Evolutionary conservation across 2,888 invertebrate genomes (phyloP).

Genomic region (Caenorhabditis macrosperma): DNA sequence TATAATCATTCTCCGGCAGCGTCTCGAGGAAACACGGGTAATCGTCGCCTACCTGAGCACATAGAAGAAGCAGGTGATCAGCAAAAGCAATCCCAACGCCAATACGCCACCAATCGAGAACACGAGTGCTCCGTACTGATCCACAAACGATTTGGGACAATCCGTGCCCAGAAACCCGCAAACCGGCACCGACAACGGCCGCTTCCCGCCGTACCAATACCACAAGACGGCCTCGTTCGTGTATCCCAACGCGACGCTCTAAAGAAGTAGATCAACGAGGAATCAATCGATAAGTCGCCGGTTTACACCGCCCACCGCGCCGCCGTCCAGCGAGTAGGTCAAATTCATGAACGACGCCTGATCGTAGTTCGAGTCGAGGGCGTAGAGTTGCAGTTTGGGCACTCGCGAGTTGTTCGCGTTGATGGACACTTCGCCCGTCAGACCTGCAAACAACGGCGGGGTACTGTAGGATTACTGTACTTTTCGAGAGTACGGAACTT

Average conservation of each 20-base stretch:
- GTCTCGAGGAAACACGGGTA: too few relatives aligned
- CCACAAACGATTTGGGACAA: constrained; percentile 64
- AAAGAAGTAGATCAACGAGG: constrained; percentile 2
- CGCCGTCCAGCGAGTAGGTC: constrained; percentile 53
- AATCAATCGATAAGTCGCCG: neutral
- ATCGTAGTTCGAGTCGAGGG: constrained; percentile 54
- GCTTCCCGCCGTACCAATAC: constrained; percentile 47
- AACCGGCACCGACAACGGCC: constrained; percentile 58
- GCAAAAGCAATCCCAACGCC: constrained; percentile 32
- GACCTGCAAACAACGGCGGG: constrained; percentile 44
- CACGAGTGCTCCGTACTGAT: constrained; percentile 60
- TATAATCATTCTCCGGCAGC: too few relatives aligned
- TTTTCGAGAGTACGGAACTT: too few relatives aligned
- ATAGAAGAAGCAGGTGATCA: constrained; percentile 31
- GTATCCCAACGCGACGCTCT: constrained; percentile 48
- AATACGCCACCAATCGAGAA: constrained; percentile 55
- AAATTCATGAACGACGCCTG: constrained; percentile 60
- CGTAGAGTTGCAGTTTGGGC: constrained; percentile 62
- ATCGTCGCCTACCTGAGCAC: constrained; percentile 3
- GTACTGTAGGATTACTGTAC: neutral
- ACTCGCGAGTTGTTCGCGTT: constrained; percentile 61
- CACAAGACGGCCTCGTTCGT: constrained; percentile 39
- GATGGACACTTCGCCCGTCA: constrained; percentile 66
- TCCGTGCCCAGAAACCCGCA: constrained; percentile 62
- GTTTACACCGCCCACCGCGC: constrained; percentile 42